Conservation (phyloP, 2,797 vertebrate species). For the Megalops cyprinoides region DNA sequence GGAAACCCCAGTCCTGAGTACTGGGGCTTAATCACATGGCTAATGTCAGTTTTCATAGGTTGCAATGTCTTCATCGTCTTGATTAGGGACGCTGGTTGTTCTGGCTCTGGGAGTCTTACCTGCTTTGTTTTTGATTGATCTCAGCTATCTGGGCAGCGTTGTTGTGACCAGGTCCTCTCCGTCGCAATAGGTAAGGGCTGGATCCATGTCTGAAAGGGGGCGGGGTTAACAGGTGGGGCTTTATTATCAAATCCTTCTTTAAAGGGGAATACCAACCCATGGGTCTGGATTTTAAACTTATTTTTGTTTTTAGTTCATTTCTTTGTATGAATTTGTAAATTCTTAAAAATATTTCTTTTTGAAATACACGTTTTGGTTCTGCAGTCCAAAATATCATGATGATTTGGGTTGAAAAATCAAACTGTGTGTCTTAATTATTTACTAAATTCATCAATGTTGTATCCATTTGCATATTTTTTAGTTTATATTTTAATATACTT, state of each 20-base stretch:
- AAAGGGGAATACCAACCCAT: slow-evolving; percentile 86
- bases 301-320: background rate
- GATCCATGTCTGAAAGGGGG: slow-evolving; percentile 94
- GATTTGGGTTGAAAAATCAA: background rate
- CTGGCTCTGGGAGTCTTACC: slow-evolving; percentile 84
- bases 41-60: slow-evolving; percentile 68
- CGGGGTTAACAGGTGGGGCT: slow-evolving; percentile 91
- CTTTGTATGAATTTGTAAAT: background rate
- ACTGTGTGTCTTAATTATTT: too few species aligned
- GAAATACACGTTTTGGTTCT: background rate
- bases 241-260: slow-evolving; percentile 95
- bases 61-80: slow-evolving; percentile 72
- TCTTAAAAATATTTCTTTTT: background rate
- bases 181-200: slow-evolving; percentile 99
- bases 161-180: slow-evolving; percentile 99
- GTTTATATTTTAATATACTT: too few species aligned
- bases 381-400: background rate
- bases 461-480: too few species aligned
- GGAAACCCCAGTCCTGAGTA: slow-evolving; percentile 43
- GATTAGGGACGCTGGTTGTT: slow-evolving; percentile 56
- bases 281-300: background rate
- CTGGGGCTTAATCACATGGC: slow-evolving; percentile 38
- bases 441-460: too few species aligned
- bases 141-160: slow-evolving; percentile 99
- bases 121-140: slow-evolving; percentile 99